These are phyloP conservation scores for Melanotaenia nigrans DNA, from an alignment of 2,797 vertebrate species.

Conservation along the genomic window DNA sequence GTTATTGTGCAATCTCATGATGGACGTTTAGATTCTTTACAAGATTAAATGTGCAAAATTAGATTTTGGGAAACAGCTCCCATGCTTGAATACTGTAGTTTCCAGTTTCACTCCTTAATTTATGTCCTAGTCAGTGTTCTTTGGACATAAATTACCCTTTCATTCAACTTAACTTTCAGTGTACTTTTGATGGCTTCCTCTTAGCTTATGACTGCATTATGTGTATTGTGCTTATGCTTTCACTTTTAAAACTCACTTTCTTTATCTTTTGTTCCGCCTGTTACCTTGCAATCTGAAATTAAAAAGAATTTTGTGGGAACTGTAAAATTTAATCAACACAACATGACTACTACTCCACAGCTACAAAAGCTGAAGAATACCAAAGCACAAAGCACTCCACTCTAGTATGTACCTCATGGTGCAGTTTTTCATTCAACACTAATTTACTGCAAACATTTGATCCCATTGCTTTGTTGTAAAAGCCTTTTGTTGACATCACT, in stretches of 20 bases:
- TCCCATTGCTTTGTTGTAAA: background rate
- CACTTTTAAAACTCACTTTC: background rate
- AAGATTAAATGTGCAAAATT: constrained; percentile 29
- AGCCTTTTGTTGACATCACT: background rate
- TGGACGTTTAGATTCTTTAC: constrained; percentile 55
- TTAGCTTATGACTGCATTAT: background rate
- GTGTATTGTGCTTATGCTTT: background rate
- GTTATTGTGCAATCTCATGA: constrained; percentile 33
- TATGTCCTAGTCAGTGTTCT: background rate
- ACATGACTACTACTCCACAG: background rate
- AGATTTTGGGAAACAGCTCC: constrained; percentile 24
- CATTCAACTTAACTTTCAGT: background rate
- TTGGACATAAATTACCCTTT: background rate
- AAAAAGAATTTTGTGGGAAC: background rate
- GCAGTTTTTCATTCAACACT: background rate
- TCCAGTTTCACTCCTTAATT: constrained; percentile 41
- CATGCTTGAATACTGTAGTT: constrained; percentile 22
- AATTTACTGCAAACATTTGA: background rate
- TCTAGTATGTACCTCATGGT: too few species aligned
- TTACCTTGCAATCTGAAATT: background rate
- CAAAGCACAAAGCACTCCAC: background rate
- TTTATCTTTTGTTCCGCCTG: background rate
- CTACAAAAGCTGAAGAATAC: background rate
- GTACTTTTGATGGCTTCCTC: background rate
- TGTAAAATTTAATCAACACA: background rate